Percentiles rank a stretch among this genome's conserved stretches.
phyloP scores from a whole-genome alignment of 2,888 invertebrate genomes.

The Megastigmus dorsalis region DNA sequence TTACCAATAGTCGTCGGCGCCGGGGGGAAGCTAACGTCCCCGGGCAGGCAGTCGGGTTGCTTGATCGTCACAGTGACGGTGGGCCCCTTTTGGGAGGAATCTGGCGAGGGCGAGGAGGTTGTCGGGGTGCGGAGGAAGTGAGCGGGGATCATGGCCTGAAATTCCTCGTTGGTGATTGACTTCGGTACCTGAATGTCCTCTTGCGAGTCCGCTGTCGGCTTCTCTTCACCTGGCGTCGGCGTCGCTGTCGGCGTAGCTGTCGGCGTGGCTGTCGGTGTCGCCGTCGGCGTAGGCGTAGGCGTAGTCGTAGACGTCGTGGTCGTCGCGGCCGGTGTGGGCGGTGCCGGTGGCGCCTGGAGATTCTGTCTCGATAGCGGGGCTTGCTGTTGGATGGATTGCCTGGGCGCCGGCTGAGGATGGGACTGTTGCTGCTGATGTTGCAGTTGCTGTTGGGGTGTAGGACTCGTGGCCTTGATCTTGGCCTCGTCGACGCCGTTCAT shows the following conservation, averaged over 20 bases:
- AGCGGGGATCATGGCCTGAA: conserved; percentile 95
- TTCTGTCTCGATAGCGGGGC: conserved; percentile 7
- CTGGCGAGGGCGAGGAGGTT: conserved; percentile 70
- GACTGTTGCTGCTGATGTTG: no score
- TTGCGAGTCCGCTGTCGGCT: conserved; percentile 71
- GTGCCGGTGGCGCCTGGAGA: conserved; percentile 23
- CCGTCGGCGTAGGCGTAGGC: conserved; percentile 33
- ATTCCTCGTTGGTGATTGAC: conserved; percentile 94
- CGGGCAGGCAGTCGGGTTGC: conserved; percentile 80
- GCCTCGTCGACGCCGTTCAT: conserved; percentile 67
- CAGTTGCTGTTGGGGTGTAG: no score
- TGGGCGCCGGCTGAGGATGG: conserved; percentile 67
- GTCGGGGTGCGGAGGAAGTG: conserved; percentile 82
- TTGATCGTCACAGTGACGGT: conserved; percentile 90
- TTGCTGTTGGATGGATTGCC: conserved; percentile 61
- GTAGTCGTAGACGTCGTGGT: conserved; percentile 54
- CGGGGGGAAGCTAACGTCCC: conserved; percentile 85
- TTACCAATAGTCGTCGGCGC: conserved; percentile 88
- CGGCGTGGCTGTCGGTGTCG: conserved; percentile 44
- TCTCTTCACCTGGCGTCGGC: conserved; percentile 57
- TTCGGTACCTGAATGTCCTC: conserved; percentile 81
- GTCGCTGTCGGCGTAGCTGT: conserved; percentile 57
- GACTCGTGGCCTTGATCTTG: conserved; percentile 54
- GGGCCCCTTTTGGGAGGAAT: conserved; percentile 74
- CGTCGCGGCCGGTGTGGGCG: conserved; percentile 54